phyloP scores from a whole-genome alignment of 2,113 vertebrate species.

The Dryoscopus gambensis region DNA sequence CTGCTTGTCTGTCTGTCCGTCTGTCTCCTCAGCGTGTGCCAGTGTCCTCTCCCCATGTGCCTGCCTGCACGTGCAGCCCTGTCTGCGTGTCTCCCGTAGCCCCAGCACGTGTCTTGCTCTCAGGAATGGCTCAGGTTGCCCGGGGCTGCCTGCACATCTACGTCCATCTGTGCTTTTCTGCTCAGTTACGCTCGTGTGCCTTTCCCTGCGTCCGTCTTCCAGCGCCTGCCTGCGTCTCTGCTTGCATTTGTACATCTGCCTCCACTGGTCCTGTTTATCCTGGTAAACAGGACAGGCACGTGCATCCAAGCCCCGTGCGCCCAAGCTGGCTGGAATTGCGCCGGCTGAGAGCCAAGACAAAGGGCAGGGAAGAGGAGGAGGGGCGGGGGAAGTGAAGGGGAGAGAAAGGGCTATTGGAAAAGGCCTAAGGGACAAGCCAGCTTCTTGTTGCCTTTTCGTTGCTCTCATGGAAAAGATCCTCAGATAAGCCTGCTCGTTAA shows the following conservation, averaged over 20 bases:
- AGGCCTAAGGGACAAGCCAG: neutral
- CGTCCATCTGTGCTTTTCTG: neutral
- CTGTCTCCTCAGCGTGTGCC: neutral
- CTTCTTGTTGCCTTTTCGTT: neutral
- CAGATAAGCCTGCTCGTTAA: neutral
- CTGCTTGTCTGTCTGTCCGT: neutral
- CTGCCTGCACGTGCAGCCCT: neutral
- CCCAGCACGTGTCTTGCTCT: neutral
- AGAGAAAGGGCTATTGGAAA: neutral
- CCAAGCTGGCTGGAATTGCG: neutral
- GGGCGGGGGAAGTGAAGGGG: neutral
- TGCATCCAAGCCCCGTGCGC: neutral
- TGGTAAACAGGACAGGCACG: neutral
- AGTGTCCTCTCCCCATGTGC: neutral
- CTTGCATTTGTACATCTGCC: neutral
- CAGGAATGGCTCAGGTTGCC: neutral
- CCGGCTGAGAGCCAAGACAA: neutral
- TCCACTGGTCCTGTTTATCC: neutral
- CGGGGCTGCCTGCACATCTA: neutral
- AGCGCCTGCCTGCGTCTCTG: neutral
- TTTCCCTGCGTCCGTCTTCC: accelerated
- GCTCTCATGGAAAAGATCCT: neutral
- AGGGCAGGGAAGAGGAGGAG: neutral
- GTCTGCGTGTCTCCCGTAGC: neutral
- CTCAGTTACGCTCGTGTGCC: neutral